A percentile compares a stretch with the other conserved stretches of the same genome.
Evolutionary conservation across 2,888 invertebrate genomes (phyloP).

Genomic region (Dryocosmus kuriphilus): DNA sequence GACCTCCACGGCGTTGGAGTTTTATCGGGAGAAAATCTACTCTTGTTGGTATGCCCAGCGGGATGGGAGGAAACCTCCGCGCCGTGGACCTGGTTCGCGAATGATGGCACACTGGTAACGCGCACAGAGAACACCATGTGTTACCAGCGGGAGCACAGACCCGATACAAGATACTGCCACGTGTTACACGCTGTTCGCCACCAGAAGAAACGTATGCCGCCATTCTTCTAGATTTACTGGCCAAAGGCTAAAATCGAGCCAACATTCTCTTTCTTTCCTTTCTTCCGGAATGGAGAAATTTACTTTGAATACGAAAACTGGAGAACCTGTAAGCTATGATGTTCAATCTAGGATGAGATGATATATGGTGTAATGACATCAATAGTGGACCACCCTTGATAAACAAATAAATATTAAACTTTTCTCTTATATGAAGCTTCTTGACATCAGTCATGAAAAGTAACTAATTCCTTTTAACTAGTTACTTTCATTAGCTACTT

Average conservation of each 20-base stretch:
- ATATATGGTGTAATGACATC: too few relatives aligned
- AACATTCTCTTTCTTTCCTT: not conserved
- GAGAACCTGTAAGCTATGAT: not conserved
- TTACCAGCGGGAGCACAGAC: conserved; percentile 73
- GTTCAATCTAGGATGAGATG: too few relatives aligned
- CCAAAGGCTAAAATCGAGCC: conserved; percentile 41
- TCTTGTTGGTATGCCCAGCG: conserved; percentile 72
- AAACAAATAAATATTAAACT: too few relatives aligned
- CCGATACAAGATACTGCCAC: conserved; percentile 77
- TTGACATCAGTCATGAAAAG: too few relatives aligned
- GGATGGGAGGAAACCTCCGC: conserved; percentile 55
- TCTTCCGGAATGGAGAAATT: not conserved
- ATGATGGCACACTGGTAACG: conserved; percentile 53
- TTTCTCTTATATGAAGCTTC: too few relatives aligned
- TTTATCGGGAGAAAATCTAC: conserved; percentile 75
- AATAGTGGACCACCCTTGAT: too few relatives aligned
- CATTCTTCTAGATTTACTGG: conserved; percentile 60
- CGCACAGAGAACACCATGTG: conserved; percentile 69
- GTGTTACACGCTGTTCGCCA: conserved; percentile 77
- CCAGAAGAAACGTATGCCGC: conserved; percentile 72
- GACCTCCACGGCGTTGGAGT: conserved; percentile 74
- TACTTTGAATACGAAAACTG: not conserved
- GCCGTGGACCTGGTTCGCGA: conserved; percentile 46
- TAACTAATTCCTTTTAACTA: too few relatives aligned
- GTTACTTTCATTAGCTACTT: too few relatives aligned